Base-by-base conservation (phyloP, 2,797 vertebrate genomes). In the Anableps anableps region DNA sequence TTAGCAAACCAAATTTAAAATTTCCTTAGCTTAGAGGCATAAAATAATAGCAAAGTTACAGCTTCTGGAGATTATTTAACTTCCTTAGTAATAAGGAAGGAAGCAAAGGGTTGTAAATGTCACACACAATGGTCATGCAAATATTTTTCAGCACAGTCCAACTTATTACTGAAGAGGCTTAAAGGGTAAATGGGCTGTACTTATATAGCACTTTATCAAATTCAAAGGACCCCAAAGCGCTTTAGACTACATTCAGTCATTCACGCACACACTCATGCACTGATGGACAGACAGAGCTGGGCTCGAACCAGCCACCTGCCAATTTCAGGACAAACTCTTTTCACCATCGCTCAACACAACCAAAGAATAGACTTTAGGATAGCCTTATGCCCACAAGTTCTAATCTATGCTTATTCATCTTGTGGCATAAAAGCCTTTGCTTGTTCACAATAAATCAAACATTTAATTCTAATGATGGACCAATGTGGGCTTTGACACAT, bases 31-130 rank as follows among this genome's bases (percentile, higher is more conserved):
- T 60, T 23, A 73, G 31, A 73, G 19, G 47, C 45, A 84, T 86
- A 68, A 72, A 73, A 88, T n/a, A 74, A 81, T 11, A 79, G 66
- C 53, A 55, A 81, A 85, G 77, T 77, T 79, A 80, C 78, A 74
- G 74, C 83, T 82, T 64, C 76, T 26, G 31, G 45, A 66, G 70
- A 84, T 88, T 86, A 85, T 88, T 85, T 83, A 74, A 87, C 89
- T 86, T 84, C 26, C 72, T 75, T 64, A 2, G 31, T 81, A 74
- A 87, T 79, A 76, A 80, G 72, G 58, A 77, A 23, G 7, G 31
- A 82, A 77, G 79, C 71, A 70, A 83, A 81, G 64, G 79, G 1
- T 38, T 34, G 38, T 38, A 23, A 66, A 38, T 66, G 64, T 66
- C 64, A 38, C 64, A 23, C 4, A 34, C 4, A 4, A 38, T n/a